phyloP scores from a whole-genome alignment of 2,797 vertebrate species.

The Apogon talboti region DNA sequence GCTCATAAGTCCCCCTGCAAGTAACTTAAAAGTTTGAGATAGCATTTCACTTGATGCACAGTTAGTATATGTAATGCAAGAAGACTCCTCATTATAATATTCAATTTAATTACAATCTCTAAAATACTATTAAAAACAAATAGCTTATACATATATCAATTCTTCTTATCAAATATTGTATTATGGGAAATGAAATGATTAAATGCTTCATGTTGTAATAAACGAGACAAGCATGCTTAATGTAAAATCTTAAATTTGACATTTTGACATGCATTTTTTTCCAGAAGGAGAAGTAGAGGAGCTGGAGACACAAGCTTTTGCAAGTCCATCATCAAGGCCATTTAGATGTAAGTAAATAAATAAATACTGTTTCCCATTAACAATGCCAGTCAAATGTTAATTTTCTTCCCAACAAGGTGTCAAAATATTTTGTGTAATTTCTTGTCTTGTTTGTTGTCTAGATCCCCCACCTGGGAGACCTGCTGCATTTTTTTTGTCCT shows the following conservation, averaged over 20 bases:
- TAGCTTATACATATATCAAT: too few relatives aligned
- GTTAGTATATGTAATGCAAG: too few relatives aligned
- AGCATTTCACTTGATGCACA: too few relatives aligned
- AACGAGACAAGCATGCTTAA: conserved; percentile 2
- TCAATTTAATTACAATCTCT: too few relatives aligned
- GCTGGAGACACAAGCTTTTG: conserved; percentile 80
- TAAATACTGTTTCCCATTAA: background rate
- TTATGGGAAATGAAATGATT: too few relatives aligned
- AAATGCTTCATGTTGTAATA: background rate
- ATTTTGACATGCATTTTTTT: conserved; percentile 15
- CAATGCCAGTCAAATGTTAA: background rate
- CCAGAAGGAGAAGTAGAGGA: conserved; percentile 62
- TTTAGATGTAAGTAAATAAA: conserved; percentile 61
- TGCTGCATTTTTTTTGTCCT: conserved; percentile 37
- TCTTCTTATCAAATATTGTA: too few relatives aligned
- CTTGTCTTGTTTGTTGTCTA: conserved; percentile 24
- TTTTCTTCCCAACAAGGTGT: background rate
- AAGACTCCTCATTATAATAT: too few relatives aligned
- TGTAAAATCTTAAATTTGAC: background rate
- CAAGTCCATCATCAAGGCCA: conserved; percentile 49
- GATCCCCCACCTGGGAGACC: conserved; percentile 31
- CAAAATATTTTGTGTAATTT: background rate
- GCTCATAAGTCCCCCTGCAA: too few relatives aligned
- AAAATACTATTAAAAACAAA: too few relatives aligned
- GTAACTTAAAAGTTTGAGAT: too few relatives aligned